A percentile compares a stretch with the other conserved stretches of the same genome.
Conservation (phyloP, 2,888 invertebrate species). For the Sepioteuthis lessoniana region DNA sequence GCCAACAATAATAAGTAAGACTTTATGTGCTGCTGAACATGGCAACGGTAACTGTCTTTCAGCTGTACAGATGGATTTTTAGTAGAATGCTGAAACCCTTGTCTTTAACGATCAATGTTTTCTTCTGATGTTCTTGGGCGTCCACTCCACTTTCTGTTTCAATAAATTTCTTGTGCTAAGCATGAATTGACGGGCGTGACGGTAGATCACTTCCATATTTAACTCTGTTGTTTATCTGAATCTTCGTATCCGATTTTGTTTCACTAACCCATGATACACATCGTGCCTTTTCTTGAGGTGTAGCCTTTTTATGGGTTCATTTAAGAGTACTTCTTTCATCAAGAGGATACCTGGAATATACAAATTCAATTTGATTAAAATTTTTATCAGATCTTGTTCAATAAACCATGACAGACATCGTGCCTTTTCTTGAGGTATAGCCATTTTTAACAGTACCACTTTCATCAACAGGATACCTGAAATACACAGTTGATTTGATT, state of each 20-base stretch:
- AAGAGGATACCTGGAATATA: no score
- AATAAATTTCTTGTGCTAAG: conserved; percentile 36
- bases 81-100: neutral
- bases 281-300: conserved; percentile 15
- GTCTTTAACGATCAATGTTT: neutral
- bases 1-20: no score
- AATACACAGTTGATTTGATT: no score
- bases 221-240: neutral
- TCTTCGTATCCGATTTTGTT: conserved; percentile 39
- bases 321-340: no score
- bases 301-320: no score
- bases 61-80: neutral
- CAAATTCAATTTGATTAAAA: no score
- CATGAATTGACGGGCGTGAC: neutral
- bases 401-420: no score
- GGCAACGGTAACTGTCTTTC: conserved; percentile 6
- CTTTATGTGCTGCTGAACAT: no score
- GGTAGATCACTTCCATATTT: conserved; percentile 35
- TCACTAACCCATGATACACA: conserved; percentile 38
- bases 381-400: no score
- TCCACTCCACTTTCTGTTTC: neutral
- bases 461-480: no score
- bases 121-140: conserved; percentile 35
- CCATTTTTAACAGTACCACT: no score
- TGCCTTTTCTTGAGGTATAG: no score